A percentile compares a stretch with the other conserved stretches of the same genome.
These are phyloP conservation scores for Crax fasciolata DNA, from an alignment of 2,797 vertebrate species.

Conservation along the genomic window DNA sequence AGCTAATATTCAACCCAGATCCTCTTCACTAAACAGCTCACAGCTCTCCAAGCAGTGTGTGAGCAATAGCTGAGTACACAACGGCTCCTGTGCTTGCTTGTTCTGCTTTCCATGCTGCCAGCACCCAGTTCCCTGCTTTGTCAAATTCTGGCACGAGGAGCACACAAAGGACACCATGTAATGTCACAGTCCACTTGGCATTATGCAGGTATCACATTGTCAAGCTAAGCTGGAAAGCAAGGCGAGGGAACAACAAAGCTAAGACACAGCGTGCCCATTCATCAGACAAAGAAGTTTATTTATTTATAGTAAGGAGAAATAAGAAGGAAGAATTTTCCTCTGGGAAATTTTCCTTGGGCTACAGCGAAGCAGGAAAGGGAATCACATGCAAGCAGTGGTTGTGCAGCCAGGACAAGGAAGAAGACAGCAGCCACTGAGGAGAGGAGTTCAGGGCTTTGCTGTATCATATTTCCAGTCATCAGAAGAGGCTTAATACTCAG, in stretches of 20 bases:
- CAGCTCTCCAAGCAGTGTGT: neutral
- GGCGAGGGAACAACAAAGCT: neutral
- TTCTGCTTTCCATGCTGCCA: neutral
- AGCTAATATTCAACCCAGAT: neutral
- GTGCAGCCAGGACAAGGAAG: neutral
- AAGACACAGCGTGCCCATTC: neutral
- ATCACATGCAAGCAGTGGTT: rapidly evolving
- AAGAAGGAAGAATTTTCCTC: neutral
- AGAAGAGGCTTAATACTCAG: neutral
- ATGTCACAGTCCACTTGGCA: neutral
- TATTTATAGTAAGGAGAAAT: neutral
- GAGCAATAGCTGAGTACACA: neutral
- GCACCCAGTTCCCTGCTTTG: neutral
- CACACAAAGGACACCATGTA: rapidly evolving
- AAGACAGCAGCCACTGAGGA: neutral
- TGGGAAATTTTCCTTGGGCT: neutral
- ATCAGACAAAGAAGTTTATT: neutral
- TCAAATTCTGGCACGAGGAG: neutral
- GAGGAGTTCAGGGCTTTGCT: neutral
- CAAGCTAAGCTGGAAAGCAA: neutral
- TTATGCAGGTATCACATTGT: neutral
- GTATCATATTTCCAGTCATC: neutral
- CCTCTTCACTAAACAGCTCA: neutral
- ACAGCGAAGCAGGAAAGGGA: neutral
- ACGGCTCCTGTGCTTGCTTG: neutral